These are phyloP conservation scores for Vanessa tameamea DNA, from an alignment of 1,140 invertebrate genomes.

Conservation along the genomic window DNA sequence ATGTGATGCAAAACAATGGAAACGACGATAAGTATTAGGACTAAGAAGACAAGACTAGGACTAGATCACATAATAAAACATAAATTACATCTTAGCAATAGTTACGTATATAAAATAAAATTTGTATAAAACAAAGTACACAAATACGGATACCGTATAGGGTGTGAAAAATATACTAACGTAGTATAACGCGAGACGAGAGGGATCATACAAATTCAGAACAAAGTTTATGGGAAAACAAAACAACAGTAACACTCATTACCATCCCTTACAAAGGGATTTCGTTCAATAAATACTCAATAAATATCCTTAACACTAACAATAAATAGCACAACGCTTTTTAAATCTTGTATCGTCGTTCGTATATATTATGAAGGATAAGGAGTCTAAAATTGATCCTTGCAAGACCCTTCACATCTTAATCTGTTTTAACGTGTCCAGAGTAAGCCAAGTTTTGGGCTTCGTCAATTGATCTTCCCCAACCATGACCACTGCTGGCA, in stretches of 20 bases:
- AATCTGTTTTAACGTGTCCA: constrained; percentile 79
- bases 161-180: constrained; percentile 72
- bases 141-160: constrained; percentile 79
- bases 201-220: constrained; percentile 73
- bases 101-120: constrained; percentile 38
- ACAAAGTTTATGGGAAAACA: constrained; percentile 66
- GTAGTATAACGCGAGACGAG: constrained; percentile 61
- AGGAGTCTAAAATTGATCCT: constrained; percentile 45
- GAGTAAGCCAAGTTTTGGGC: constrained; percentile 85
- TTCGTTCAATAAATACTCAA: constrained; percentile 62
- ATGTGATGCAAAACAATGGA: constrained; percentile 24
- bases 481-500: constrained; percentile 80
- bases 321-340: constrained; percentile 62
- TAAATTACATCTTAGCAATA: constrained; percentile 33
- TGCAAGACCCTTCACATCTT: constrained; percentile 46
- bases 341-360: constrained; percentile 40
- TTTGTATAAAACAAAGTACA: constrained; percentile 69
- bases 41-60: constrained; percentile 58
- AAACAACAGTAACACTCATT: constrained; percentile 56
- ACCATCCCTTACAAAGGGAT: constrained; percentile 64
- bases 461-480: constrained; percentile 81
- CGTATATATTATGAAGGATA: constrained; percentile 42
- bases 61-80: constrained; percentile 54
- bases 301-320: constrained; percentile 65
- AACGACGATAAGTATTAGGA: constrained; percentile 42